Conservation (phyloP, 2,888 invertebrate species). For the Eupithecia pulchellata region DNA sequence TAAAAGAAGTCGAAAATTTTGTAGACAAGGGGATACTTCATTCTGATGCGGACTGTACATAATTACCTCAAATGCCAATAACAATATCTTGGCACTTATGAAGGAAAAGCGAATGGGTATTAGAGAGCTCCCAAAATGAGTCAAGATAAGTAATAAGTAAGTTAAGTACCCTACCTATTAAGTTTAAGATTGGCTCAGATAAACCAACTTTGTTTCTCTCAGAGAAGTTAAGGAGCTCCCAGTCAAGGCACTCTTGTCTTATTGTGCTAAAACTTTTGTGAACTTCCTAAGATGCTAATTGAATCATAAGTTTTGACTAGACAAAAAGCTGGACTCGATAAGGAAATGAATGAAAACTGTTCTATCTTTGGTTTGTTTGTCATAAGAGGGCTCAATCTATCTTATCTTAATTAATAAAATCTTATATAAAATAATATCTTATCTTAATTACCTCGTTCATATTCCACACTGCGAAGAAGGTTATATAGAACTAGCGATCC, state of each 20-base stretch:
- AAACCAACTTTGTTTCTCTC: neutral
- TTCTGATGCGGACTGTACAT: too few species aligned
- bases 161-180: slow-evolving; percentile 1
- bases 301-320: neutral
- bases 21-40: too few species aligned
- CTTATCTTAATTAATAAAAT: too few species aligned
- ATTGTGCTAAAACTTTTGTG: neutral
- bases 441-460: too few species aligned
- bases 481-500: too few species aligned
- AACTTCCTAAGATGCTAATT: neutral
- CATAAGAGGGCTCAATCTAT: neutral
- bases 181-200: neutral
- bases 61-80: neutral
- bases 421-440: too few species aligned
- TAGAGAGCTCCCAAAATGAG: neutral
- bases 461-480: too few species aligned
- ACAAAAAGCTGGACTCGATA: neutral
- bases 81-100: neutral
- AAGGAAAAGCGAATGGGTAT: neutral
- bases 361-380: neutral
- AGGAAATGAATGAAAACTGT: neutral
- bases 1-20: too few species aligned
- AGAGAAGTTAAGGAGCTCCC: neutral
- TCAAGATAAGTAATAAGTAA: neutral
- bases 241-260: neutral